Evolutionary conservation across 1,140 invertebrate genomes (phyloP), one percentile per base, ranked within the genome.

Genomic region (Psix sp.): DNA sequence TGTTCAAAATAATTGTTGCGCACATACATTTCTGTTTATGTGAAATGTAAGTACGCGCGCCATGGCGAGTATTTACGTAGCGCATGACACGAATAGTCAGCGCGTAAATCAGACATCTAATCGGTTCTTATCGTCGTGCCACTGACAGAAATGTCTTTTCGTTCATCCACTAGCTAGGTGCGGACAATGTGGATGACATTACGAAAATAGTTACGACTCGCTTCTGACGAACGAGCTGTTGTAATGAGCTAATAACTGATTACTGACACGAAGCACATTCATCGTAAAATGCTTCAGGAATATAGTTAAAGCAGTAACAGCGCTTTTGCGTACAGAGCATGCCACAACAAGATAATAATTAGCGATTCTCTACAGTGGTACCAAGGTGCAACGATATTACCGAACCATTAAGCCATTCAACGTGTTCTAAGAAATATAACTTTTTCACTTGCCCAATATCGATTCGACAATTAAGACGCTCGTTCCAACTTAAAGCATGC

Each of bases 81-180:
- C 39, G 51, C 60, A 51, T 51, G 73, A 76, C 73, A 70, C 54
- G 56, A 70, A 74, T 59, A 33, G 52, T 54, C 63, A 36, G 75
- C 73, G 73, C 74, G 81, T 82, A 84, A 84, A 84, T 84, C 81
- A 82, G 77, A 43, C 71, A 67, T 73, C 80, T 84, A 83, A 83
- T 82, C 77, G 77, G 71, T 63, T 70, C 74, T 81, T 83, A 83
- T 83, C 79, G 54, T 48, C 1, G 46, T 43, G 39, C 52, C 48
- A 65, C 54, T 49, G 60, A 66, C 60, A 66, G 65, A 60, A 60
- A 54, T 52, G 60, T 60, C 66, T 60, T 70, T 43, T 62, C 66
- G 52, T 49, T 51, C 17, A n/a, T n/a, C 11, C 48, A 15, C 45
- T 45, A 10, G 63, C 26, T 38, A 54, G 57, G 63, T 60, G 52